Evolutionary conservation across 2,888 invertebrate genomes (phyloP).

Genomic region (Lomographa bimaculata): DNA sequence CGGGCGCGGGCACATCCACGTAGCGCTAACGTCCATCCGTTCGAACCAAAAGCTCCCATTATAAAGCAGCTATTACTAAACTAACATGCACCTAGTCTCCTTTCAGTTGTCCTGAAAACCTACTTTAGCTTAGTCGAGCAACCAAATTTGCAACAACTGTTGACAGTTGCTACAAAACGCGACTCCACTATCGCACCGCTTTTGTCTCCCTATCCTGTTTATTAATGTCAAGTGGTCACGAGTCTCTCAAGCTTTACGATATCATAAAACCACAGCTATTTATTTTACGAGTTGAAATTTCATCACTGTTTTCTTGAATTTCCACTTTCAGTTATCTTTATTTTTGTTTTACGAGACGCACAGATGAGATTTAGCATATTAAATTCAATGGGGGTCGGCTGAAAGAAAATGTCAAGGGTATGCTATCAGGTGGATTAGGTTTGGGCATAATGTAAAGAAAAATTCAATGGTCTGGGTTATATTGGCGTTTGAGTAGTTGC

Average conservation of each 20-base stretch:
- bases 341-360: conserved; percentile 59
- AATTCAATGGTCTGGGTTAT: not conserved
- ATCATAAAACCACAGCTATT: conserved; percentile 60
- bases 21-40: too few species aligned
- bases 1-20: too few species aligned
- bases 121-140: too few species aligned
- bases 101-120: too few species aligned
- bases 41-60: too few species aligned
- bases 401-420: conserved; percentile 22
- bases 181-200: too few species aligned
- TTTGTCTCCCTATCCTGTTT: conserved; percentile 4
- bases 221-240: conserved; percentile 32
- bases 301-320: conserved; percentile 60
- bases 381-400: conserved; percentile 41
- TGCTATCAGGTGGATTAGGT: conserved; percentile 4
- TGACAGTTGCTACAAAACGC: too few species aligned
- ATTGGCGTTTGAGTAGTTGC: too few species aligned
- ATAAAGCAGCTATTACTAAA: too few species aligned
- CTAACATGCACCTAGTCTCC: too few species aligned
- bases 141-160: too few species aligned
- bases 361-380: conserved; percentile 61
- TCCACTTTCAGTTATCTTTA: conserved; percentile 61
- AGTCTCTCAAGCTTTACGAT: conserved; percentile 54
- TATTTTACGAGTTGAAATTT: conserved; percentile 68
- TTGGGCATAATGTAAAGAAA: not conserved